A percentile compares a stretch with the other conserved stretches of the same genome.
These are phyloP conservation scores for Agapornis roseicollis DNA, from an alignment of 2,113 vertebrate species.

Conservation along the genomic window DNA sequence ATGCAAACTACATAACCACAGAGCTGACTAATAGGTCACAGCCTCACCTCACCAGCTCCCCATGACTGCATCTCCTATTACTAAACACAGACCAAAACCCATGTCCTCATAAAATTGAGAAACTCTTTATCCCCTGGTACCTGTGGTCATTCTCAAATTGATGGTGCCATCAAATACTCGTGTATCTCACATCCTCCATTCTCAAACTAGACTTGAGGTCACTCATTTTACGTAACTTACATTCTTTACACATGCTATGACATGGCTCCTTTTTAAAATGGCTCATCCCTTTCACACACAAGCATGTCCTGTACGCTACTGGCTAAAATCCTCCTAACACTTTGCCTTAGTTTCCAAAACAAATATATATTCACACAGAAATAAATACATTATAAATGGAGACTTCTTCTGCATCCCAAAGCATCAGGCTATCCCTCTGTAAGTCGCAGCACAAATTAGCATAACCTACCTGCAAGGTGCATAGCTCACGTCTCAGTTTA, in stretches of 20 bases:
- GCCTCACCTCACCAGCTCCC: background rate
- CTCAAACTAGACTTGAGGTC: background rate
- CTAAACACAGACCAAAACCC: background rate
- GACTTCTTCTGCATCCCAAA: background rate
- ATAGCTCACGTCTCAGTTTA: accelerated
- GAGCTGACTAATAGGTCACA: background rate
- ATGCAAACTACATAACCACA: background rate
- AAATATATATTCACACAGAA: background rate
- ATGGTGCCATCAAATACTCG: background rate
- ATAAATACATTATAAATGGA: background rate
- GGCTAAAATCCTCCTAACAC: background rate
- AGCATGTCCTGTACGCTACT: background rate
- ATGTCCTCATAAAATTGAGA: background rate
- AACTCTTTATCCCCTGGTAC: background rate
- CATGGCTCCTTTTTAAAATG: background rate
- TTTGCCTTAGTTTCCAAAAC: background rate
- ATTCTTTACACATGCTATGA: background rate
- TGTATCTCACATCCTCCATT: background rate
- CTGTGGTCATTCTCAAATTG: background rate
- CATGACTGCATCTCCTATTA: background rate
- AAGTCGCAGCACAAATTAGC: background rate
- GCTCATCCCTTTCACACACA: background rate
- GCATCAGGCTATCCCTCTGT: background rate
- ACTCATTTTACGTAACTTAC: background rate
- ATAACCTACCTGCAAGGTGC: background rate